phyloP scores from a whole-genome alignment of 2,888 invertebrate species.

The Priapulus caudatus region DNA sequence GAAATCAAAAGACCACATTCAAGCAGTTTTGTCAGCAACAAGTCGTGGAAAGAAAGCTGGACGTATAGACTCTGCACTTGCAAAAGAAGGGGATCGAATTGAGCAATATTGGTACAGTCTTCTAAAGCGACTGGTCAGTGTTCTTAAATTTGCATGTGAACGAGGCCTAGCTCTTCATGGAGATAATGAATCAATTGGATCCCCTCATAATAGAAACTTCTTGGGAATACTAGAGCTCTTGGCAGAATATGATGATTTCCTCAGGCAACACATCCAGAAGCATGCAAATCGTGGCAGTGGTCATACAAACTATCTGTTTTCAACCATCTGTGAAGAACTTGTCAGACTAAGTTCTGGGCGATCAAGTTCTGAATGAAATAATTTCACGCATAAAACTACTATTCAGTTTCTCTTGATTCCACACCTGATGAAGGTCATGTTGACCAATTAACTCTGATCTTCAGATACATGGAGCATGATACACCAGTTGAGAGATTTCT shows the following conservation, averaged over 20 bases:
- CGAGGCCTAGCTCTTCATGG: constrained; percentile 27
- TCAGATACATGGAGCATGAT: constrained; percentile 27
- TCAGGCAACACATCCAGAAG: constrained; percentile 24
- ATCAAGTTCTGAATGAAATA: constrained; percentile 24
- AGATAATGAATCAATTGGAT: constrained; percentile 24
- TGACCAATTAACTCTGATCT: constrained; percentile 30
- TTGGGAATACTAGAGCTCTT: constrained; percentile 26
- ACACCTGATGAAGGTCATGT: constrained; percentile 29
- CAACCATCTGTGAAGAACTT: constrained; percentile 30
- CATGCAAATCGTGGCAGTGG: constrained; percentile 28
- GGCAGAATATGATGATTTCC: constrained; percentile 29
- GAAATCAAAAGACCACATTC: no score
- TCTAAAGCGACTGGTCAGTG: no score
- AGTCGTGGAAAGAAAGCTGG: no score
- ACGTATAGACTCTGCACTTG: no score
- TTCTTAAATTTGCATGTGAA: no score
- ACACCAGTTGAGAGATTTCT: constrained; percentile 27
- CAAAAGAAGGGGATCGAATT: no score
- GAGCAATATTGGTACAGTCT: no score
- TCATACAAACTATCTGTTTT: constrained; percentile 25
- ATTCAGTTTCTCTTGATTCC: constrained; percentile 23
- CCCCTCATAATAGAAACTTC: constrained; percentile 27
- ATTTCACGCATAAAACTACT: constrained; percentile 26
- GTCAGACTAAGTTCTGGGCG: constrained; percentile 28
- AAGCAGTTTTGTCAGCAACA: no score